These are phyloP conservation scores for Ceratotherium simum DNA, from an alignment of 2,113 vertebrate species.

Conservation along the genomic window DNA sequence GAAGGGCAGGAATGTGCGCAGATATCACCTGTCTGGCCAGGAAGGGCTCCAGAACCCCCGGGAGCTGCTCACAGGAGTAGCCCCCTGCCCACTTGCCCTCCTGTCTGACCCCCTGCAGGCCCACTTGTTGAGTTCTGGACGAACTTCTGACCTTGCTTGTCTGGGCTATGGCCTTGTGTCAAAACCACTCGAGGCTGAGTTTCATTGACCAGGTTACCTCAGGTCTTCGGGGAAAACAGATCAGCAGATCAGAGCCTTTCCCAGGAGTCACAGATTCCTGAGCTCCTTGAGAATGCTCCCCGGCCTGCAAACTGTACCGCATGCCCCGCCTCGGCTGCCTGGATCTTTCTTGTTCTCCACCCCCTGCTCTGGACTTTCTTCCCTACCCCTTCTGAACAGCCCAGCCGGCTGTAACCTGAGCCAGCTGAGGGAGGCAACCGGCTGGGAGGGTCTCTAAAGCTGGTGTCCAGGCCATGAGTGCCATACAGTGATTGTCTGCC, in stretches of 20 bases:
- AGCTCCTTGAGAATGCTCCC: background rate
- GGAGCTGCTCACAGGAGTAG: too few relatives aligned
- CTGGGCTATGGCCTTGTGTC: conserved; percentile 74
- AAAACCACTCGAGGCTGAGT: conserved; percentile 80
- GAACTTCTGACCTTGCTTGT: conserved; percentile 85
- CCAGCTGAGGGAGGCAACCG: background rate
- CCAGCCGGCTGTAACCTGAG: background rate
- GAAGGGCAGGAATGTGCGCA: background rate
- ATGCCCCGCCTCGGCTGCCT: background rate
- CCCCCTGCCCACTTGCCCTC: conserved; percentile 64
- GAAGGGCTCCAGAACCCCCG: background rate
- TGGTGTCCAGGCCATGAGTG: background rate
- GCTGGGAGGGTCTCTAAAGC: background rate
- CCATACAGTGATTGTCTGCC: background rate
- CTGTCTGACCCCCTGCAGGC: background rate
- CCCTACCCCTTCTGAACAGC: background rate
- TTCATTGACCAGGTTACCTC: conserved; percentile 82
- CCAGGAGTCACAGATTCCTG: background rate
- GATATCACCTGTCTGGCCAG: background rate
- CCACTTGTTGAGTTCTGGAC: conserved; percentile 68
- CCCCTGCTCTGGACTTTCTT: background rate
- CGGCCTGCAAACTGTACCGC: background rate
- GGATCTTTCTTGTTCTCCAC: background rate
- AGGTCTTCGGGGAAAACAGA: conserved; percentile 81
- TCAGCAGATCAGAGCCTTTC: conserved; percentile 54